Evolutionary conservation across 2,797 vertebrate species (phyloP), one percentile per base, ranked within the genome.

Genomic region (Hippoglossus hippoglossus): DNA sequence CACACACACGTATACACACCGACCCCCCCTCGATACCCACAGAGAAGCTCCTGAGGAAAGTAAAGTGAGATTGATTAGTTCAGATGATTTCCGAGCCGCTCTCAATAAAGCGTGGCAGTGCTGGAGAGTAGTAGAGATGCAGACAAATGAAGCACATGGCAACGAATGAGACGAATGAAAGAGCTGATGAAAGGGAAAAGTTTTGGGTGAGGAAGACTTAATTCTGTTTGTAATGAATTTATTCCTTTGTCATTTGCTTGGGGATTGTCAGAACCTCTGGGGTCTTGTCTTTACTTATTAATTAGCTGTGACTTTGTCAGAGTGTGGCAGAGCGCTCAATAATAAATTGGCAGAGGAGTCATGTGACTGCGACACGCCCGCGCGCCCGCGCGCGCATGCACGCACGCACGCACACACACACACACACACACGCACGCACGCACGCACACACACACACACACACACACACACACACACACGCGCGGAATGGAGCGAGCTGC

Each of bases 231-330:
- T 51, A 79, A 84, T 81, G 49, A 79, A 73, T 73, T 53, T 28
- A 64, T 83, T 73, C 83, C 60, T 72, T 83, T 79, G 80, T 77
- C 66, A 75, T 82, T 85, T 72, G 70, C 73, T 83, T 63, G 63
- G 75, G 79, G 80, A 75, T 83, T 24, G 34, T 80, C 71, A 78
- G 74, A 67, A 82, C 75, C 82, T 70, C 78, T 63, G 61, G 77
- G 77, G 60, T 79, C 66, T 57, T 81, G 80, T 84, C 81, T 88
- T 91, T 83, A 88, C 78, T 82, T 91, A 89, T 90, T 89, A 80
- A 91, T 88, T 75, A 81, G 75, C 79, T 57, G 60, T 71, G 78
- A 81, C 75, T 84, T 78, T 75, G 72, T 82, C 83, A 73, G 70
- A 79, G 75, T 82, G 76, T 78, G 67, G 75, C 80, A 79, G 54